These are phyloP conservation scores for Aphidius colemani DNA, from an alignment of 2,888 invertebrate species.

Conservation along the genomic window DNA sequence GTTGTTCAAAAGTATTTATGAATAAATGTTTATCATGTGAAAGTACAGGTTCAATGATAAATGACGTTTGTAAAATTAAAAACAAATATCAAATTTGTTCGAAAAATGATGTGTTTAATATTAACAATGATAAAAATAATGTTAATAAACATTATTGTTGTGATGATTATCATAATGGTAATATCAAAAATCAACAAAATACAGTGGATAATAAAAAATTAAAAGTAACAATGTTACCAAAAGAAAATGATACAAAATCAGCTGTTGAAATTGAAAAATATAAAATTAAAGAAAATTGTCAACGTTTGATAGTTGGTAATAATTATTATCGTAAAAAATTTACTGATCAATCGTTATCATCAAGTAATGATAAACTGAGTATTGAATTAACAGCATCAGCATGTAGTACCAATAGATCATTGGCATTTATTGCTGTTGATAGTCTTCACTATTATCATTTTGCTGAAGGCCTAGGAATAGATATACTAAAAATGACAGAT, in stretches of 20 bases:
- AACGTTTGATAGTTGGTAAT: conserved; percentile 50
- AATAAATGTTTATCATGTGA: conserved; percentile 51
- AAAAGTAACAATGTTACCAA: conserved; percentile 61
- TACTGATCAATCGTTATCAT: conserved; percentile 40
- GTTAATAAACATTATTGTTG: conserved; percentile 43
- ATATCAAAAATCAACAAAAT: conserved; percentile 10
- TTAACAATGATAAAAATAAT: conserved; percentile 26
- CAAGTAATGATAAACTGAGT: conserved; percentile 39
- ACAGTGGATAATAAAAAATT: conserved; percentile 33
- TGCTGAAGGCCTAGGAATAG: conserved; percentile 75
- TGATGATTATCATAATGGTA: conserved; percentile 23
- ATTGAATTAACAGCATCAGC: conserved; percentile 42
- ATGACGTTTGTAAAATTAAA: conserved; percentile 39
- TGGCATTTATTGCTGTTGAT: conserved; percentile 74
- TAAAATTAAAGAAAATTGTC: conserved; percentile 45
- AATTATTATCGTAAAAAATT: conserved; percentile 50
- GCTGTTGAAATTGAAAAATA: conserved; percentile 62
- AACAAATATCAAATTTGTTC: conserved; percentile 44
- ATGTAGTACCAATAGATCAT: conserved; percentile 64
- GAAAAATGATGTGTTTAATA: conserved; percentile 46
- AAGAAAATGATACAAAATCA: conserved; percentile 64
- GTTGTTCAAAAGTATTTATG: conserved; percentile 49
- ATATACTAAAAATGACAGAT: conserved; percentile 66
- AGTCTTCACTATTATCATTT: conserved; percentile 74
- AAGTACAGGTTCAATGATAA: conserved; percentile 16